phyloP scores from a whole-genome alignment of 2,888 invertebrate genomes.

The Fissipunctia ypsillon region DNA sequence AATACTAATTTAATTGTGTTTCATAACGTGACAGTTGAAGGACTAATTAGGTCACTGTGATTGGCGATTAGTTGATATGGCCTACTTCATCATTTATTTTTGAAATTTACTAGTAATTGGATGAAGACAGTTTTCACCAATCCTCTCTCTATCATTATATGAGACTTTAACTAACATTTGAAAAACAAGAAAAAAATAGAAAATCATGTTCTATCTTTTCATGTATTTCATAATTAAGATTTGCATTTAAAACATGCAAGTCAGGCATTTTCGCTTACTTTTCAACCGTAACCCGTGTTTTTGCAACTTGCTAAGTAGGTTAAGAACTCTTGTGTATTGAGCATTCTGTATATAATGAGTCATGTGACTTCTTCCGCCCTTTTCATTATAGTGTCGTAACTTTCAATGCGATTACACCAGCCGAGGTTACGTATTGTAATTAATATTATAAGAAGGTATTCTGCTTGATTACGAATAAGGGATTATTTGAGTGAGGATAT shows the following conservation, averaged over 20 bases:
- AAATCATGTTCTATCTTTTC: no score
- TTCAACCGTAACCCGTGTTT: not conserved
- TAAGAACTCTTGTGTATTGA: slow-evolving; percentile 23
- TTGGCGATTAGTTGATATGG: not conserved
- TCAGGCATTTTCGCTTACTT: not conserved
- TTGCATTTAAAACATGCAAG: no score
- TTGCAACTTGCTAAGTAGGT: not conserved
- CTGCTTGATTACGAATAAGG: slow-evolving; percentile 19
- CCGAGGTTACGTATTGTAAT: slow-evolving; percentile 6
- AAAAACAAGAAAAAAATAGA: no score
- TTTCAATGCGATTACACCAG: slow-evolving; percentile 27
- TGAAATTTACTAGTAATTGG: not conserved
- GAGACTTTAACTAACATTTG: no score
- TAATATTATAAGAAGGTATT: slow-evolving; percentile 33
- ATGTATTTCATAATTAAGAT: not conserved
- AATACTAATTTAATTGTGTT: no score
- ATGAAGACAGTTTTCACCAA: not conserved
- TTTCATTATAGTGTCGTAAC: slow-evolving; percentile 35
- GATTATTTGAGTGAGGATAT: slow-evolving; percentile 23
- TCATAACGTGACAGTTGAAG: no score
- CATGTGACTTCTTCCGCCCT: slow-evolving; percentile 18
- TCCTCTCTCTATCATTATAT: not conserved
- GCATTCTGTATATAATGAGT: slow-evolving; percentile 25
- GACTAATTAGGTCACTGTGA: not conserved
- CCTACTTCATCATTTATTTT: not conserved